phyloP scores from a whole-genome alignment of 2,888 invertebrate species.

The Chaitophorus viminalis region DNA sequence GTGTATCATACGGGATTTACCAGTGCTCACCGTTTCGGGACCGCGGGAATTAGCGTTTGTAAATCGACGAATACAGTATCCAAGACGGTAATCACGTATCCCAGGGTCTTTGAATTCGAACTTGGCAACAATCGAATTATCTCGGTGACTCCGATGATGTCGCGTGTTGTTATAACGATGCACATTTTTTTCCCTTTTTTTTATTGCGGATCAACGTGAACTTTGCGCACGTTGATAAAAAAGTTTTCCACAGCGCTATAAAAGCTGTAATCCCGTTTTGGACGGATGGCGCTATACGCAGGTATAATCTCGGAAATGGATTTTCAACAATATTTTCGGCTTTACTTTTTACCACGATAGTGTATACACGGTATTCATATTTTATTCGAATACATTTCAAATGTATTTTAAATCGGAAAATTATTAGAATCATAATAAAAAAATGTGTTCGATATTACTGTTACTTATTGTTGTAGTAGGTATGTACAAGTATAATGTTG shows the following conservation, averaged over 20 bases:
- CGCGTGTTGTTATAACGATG: neutral
- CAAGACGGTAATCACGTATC: slow-evolving; percentile 10
- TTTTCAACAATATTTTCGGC: no score
- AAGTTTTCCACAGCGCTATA: neutral
- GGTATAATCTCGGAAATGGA: no score
- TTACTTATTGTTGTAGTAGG: no score
- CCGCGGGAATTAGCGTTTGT: slow-evolving; percentile 4
- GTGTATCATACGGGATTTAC: slow-evolving; percentile 8
- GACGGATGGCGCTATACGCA: no score
- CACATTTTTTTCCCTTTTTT: neutral
- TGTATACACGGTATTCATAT: no score
- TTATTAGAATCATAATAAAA: no score
- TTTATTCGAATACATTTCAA: no score
- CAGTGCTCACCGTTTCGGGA: neutral
- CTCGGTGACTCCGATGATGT: neutral
- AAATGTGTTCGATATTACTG: no score
- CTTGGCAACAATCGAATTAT: neutral
- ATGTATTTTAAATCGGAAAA: no score
- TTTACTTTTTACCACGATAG: no score
- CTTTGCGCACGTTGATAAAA: neutral
- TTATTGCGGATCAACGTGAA: neutral
- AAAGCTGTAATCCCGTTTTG: no score
- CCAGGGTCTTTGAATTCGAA: neutral
- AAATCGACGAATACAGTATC: slow-evolving; percentile 5
- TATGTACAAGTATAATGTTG: no score